These are phyloP conservation scores for Ageneiosus marmoratus DNA, from an alignment of 2,113 vertebrate genomes.

Conservation along the genomic window DNA sequence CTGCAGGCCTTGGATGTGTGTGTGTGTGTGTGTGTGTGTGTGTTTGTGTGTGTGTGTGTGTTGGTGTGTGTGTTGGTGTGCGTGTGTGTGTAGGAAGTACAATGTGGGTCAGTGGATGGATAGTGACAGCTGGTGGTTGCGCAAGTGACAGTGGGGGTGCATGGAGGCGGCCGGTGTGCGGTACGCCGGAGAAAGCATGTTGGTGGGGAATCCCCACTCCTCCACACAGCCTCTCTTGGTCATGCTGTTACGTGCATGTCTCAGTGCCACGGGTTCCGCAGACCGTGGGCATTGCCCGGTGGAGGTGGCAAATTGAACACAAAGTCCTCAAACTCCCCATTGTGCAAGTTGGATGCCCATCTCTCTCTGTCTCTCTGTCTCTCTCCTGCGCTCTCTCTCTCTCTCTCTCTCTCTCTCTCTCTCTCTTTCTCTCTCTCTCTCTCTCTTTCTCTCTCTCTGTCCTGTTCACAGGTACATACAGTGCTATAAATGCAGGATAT, in stretches of 20 bases:
- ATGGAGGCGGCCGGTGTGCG: slow-evolving; percentile 64
- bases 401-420: too few relatives aligned
- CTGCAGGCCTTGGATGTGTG: slow-evolving; percentile 18
- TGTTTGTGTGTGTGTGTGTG: too few relatives aligned
- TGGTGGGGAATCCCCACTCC: slow-evolving; percentile 72
- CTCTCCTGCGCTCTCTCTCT: neutral
- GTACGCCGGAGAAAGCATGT: slow-evolving; percentile 61
- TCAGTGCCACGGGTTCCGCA: slow-evolving; percentile 65
- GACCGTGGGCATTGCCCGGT: slow-evolving; percentile 34
- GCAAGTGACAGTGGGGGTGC: slow-evolving; percentile 61
- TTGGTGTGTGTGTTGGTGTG: too few relatives aligned
- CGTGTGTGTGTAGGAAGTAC: slow-evolving; percentile 65
- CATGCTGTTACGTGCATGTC: slow-evolving; percentile 61
- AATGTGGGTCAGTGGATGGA: slow-evolving; percentile 74
- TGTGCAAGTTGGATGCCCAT: slow-evolving; percentile 70
- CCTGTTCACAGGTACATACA: slow-evolving; percentile 17
- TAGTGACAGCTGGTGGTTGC: slow-evolving; percentile 74
- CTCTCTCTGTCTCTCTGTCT: slow-evolving; percentile 4
- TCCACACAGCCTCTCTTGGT: slow-evolving; percentile 59
- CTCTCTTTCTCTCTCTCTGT: too few relatives aligned
- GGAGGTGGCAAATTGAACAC: slow-evolving; percentile 56
- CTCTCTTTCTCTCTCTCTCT: too few relatives aligned
- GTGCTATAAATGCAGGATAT: neutral
- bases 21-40: slow-evolving; percentile 54
- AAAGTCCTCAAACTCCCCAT: slow-evolving; percentile 65